phyloP scores from a whole-genome alignment of 2,113 vertebrate species.

The Psilopsiagon aymara region DNA sequence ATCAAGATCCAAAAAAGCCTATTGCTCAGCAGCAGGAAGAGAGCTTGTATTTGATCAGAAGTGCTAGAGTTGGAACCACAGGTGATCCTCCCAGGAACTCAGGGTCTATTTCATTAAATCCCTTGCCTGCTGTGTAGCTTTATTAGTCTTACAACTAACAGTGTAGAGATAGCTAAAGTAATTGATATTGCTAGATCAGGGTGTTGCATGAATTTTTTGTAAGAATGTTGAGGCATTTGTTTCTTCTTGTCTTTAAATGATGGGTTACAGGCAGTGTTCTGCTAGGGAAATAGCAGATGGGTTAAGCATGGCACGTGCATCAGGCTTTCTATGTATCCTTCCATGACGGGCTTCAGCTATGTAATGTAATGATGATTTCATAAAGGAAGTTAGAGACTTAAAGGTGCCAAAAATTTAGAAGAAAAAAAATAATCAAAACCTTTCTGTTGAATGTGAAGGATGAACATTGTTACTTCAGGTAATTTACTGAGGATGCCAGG shows the following conservation, averaged over 20 bases:
- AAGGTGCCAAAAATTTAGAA: background rate
- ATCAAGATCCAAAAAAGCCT: slow-evolving; percentile 24
- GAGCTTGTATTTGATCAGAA: slow-evolving; percentile 60
- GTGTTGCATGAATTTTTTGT: slow-evolving; percentile 13
- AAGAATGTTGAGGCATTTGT: slow-evolving; percentile 1
- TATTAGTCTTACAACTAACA: slow-evolving; percentile 57
- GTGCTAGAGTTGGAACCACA: slow-evolving; percentile 51
- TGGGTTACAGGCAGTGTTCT: background rate
- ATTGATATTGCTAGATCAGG: slow-evolving; percentile 43
- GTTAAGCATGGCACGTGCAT: background rate
- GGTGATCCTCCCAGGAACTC: slow-evolving; percentile 44
- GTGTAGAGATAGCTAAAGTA: slow-evolving; percentile 35
- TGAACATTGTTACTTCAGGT: slow-evolving; percentile 20
- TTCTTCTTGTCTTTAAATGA: slow-evolving; percentile 30
- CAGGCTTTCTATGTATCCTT: background rate
- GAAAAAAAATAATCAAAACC: slow-evolving; percentile 1
- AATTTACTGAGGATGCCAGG: slow-evolving; percentile 14
- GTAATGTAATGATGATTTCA: background rate
- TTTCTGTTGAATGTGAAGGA: background rate
- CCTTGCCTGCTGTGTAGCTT: slow-evolving; percentile 46
- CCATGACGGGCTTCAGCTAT: background rate
- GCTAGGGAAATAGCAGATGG: background rate
- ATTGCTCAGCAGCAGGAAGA: slow-evolving; percentile 34
- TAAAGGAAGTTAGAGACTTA: background rate
- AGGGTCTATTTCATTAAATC: slow-evolving; percentile 62